Evolutionary conservation across 2,888 invertebrate species (phyloP), one percentile per base, ranked within the genome.

Genomic region (Osedax frankpressi): DNA sequence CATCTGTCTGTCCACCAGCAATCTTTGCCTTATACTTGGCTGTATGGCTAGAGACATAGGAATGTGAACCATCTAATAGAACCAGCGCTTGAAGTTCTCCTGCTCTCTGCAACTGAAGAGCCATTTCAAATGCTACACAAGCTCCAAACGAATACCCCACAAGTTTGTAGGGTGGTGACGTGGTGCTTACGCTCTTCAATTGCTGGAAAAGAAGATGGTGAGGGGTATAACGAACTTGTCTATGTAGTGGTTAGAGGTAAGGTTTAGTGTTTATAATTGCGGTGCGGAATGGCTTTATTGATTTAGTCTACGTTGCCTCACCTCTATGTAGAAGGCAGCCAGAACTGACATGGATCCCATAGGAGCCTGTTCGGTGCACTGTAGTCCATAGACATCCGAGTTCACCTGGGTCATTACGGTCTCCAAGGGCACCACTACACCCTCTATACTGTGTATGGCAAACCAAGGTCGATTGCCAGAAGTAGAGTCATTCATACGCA

Each of bases 81-180:
- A 91, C 88, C 59, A 94, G 86, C 70, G 88, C 77, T 30, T 80
- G 79, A 27, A 85, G 81, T 24, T 76, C 74, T 65, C 25, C 73
- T 27, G 62, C 74, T 11, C 59, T 68, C 72, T 77, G 71, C 73
- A 96, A 86, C 82, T 92, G 91, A 30, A 91, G 86, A 28, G 92
- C 92, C 90, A 97, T 95, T 87, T 96, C 96, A 84, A 94, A 92
- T 25, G 94, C 94, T 44, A 97, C 91, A 79, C 91, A 89, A 63
- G 93, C 92, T 76, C 98, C 97, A 85, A 92, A 96, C 0, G 96
- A 97, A 86, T 98, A 97, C 1, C 96, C 97, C 67, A 92, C 89
- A 77, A 98, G 86, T 71, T 89, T 89, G 87, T 93, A 95, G 1
- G 95, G 94, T 76, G 93, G 92, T 75, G 19, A 6, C 19, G 44